Evolutionary conservation across 2,888 invertebrate species (phyloP), one percentile per base, ranked within the genome.

Genomic region (Scaptomyza tumidula): DNA sequence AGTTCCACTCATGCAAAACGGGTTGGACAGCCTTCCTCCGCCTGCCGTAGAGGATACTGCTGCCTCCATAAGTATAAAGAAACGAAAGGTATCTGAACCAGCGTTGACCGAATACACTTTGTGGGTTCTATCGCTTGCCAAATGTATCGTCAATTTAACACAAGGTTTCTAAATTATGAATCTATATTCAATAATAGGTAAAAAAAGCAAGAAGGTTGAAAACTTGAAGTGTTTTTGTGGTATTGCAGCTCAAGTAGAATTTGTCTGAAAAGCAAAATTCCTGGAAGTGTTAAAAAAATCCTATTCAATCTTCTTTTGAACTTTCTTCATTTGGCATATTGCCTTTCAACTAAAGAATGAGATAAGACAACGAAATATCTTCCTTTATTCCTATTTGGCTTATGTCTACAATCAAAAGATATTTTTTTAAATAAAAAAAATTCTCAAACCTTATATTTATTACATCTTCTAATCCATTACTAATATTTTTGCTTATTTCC

Each of bases 121-220:
- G 84, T 50, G 84, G 75, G 64, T 75, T 71, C 53, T 53, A 62
- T 52, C 19, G 46, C 52, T 37, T 39, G 5, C 13, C 27, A 35
- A 46, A 24, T 29, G 9, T 33, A 43, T 39, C 61, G 52, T 39
- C 64, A 65, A 67, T 83, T 75, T 60, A 62, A 62, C 65, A 59
- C 37, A 59, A 65, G 58, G 33, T 63, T 62, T 75, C 0, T 19
- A 31, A 56, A 53, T 58, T 70, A 57, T 64, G 13, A 39, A 61
- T 1, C 2, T 54, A 35, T 29, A 2, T 16, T 37, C 35, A 37
- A 31, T 13, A 16, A 3, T 31, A 16, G 11, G 16, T 1, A 37
- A 37, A 37, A 5, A 2, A 37, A 13, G n/a, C 6, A n/a, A 37
- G 4, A 7, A 1, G 7, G 29, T 24, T 24, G 24, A 24, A 24